Percentiles rank a stretch among this genome's conserved stretches.
Evolutionary conservation across 1,140 invertebrate species (phyloP).

Genomic region (Cardiocondyla obscurior): DNA sequence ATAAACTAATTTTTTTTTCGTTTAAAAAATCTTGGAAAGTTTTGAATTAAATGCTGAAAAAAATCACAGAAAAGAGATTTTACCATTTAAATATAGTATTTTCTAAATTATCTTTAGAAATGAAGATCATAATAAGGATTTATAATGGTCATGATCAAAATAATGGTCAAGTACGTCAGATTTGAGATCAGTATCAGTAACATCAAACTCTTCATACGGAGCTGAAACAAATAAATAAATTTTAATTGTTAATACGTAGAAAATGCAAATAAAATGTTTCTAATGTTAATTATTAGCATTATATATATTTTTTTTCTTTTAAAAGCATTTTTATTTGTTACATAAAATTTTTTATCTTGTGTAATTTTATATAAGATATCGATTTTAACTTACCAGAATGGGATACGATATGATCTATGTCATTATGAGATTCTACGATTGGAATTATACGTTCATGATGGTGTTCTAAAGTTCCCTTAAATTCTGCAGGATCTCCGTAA

Average conservation of each 20-base stretch:
- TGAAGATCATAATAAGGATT: conserved; percentile 35
- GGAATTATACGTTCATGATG: conserved; percentile 17
- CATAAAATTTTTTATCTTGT: conserved; percentile 10
- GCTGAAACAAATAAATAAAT: conserved; percentile 39
- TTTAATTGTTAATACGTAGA: background rate
- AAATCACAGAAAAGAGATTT: background rate
- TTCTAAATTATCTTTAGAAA: background rate
- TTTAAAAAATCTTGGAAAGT: background rate
- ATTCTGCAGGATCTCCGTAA: conserved; percentile 11
- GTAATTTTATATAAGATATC: too few species aligned
- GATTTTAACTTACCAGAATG: conserved; percentile 35
- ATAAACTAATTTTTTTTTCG: background rate
- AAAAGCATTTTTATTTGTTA: background rate
- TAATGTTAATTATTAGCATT: background rate
- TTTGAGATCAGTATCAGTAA: background rate
- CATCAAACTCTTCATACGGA: background rate
- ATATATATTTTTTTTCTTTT: background rate
- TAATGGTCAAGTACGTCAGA: background rate
- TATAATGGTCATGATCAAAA: conserved; percentile 25
- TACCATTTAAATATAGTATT: background rate
- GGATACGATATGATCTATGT: conserved; percentile 15
- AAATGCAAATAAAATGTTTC: background rate
- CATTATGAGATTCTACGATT: conserved; percentile 21
- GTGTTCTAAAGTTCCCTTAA: background rate
- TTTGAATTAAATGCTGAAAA: background rate